phyloP scores from a whole-genome alignment of 1,140 invertebrate genomes.

The Apocrypta bakeri region DNA sequence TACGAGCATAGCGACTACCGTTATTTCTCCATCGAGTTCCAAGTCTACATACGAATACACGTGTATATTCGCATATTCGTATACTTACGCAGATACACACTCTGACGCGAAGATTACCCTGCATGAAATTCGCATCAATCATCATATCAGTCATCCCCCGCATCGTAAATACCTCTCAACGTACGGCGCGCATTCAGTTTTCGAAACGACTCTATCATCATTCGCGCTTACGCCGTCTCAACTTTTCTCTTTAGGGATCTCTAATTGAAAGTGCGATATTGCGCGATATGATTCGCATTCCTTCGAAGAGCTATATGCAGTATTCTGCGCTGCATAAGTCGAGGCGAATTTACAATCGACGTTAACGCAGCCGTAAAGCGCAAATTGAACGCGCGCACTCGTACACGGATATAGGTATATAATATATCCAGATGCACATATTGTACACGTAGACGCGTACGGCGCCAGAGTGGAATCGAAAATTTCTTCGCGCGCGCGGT shows the following conservation, averaged over 20 bases:
- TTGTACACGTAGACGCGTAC: too few species aligned
- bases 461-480: neutral
- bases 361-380: constrained; percentile 2
- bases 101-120: too few species aligned
- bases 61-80: too few species aligned
- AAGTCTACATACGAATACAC: too few species aligned
- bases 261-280: neutral
- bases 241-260: neutral
- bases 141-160: neutral
- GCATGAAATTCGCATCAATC: neutral
- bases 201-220: constrained; percentile 8
- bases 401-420: neutral
- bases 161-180: neutral
- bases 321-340: neutral
- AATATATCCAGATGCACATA: too few species aligned
- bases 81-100: too few species aligned
- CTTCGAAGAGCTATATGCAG: neutral
- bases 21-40: too few species aligned
- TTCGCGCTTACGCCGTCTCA: too few species aligned
- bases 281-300: neutral
- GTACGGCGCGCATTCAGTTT: neutral
- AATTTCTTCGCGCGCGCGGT: too few species aligned
- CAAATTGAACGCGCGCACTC: neutral
- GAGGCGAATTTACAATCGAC: constrained; percentile 8
- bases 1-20: too few species aligned